Base-by-base conservation (phyloP, 2,888 invertebrate genomes). In the Nymphalis urticae region DNA sequence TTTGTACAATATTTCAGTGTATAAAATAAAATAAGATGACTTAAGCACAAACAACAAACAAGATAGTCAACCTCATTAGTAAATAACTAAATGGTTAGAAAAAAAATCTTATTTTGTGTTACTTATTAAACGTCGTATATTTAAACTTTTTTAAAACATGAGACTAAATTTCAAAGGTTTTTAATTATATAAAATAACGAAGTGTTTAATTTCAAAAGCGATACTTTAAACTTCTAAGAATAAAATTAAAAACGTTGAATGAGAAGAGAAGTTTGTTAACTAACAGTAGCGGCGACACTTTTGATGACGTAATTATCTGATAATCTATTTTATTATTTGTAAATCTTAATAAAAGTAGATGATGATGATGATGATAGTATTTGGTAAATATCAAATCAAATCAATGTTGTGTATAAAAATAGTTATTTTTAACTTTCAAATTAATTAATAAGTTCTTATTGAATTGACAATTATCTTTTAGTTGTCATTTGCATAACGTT, bases 1-100 rank as follows among this genome's bases (percentile, higher is more conserved):
- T 63, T 58, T 17, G 19, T 67, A 60, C 48, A 48, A 42, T 42
- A 51, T 27, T 62, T 62, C 54, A 54, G 16, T 21, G 61, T 61
- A 32, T 32, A n/a, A 51, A 24, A 61, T 19, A 53, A 50, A 50
- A 51, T 19, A 47, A 21, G 47, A 27, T 9, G 21, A 61, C 24
- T 60, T 24, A 17, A n/a, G 17, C 16, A 53, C 16, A 54, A 56
- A n/a, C 9, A 16, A 47, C 5, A 5, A 27, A 48, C 24, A n/a
- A 21, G 50, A 61, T 27, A n/a, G 17, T 54, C 17, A 10, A 8
- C 61, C 51, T 62, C 32, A 54, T 61, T 53, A 47, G 59, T 42
- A 54, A 47, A 53, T 56, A 56, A 32, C 17, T 56, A 32, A 7
- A 32, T 19, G 13, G 3, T 56, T 32, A 32, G 5, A 32, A 32